These are phyloP conservation scores for Drosophila ananassae DNA, from an alignment of 1,140 invertebrate genomes.

Conservation along the genomic window DNA sequence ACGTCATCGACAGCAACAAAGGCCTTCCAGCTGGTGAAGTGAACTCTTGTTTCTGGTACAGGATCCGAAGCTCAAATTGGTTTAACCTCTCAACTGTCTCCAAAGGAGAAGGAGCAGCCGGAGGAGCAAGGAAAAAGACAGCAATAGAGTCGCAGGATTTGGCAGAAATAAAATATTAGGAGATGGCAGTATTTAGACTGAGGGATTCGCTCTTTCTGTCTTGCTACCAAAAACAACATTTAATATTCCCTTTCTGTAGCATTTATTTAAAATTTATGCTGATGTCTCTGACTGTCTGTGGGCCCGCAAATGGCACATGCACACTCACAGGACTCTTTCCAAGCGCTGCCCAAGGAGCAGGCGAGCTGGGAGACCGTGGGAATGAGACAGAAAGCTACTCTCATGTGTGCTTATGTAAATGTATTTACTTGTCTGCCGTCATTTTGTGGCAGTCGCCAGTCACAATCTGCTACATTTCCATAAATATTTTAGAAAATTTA, in stretches of 20 bases:
- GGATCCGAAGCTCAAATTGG: constrained; percentile 52
- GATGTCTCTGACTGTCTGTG: constrained; percentile 71
- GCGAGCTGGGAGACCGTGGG: neutral
- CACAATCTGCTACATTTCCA: constrained; percentile 81
- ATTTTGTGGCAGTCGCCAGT: constrained; percentile 75
- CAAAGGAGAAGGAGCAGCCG: neutral
- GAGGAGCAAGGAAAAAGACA: neutral
- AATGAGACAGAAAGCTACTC: constrained; percentile 7
- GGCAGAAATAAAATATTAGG: constrained; percentile 43
- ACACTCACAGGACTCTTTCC: neutral
- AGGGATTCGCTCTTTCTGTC: constrained; percentile 14
- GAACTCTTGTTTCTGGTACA: constrained; percentile 37
- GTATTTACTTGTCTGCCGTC: constrained; percentile 74
- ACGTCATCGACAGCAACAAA: constrained; percentile 69
- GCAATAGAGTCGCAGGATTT: constrained; percentile 15
- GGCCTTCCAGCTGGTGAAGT: constrained; percentile 20
- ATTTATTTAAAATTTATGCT: constrained; percentile 82
- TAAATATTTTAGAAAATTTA: constrained; percentile 81
- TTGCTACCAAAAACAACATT: constrained; percentile 55
- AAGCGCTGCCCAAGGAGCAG: neutral
- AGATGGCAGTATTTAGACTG: constrained; percentile 36
- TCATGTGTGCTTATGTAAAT: constrained; percentile 63
- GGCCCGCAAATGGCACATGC: constrained; percentile 31
- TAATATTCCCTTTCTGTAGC: constrained; percentile 76
- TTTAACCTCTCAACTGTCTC: constrained; percentile 62